phyloP scores from a whole-genome alignment of 2,797 vertebrate species.

The Falco novaeseelandiae region DNA sequence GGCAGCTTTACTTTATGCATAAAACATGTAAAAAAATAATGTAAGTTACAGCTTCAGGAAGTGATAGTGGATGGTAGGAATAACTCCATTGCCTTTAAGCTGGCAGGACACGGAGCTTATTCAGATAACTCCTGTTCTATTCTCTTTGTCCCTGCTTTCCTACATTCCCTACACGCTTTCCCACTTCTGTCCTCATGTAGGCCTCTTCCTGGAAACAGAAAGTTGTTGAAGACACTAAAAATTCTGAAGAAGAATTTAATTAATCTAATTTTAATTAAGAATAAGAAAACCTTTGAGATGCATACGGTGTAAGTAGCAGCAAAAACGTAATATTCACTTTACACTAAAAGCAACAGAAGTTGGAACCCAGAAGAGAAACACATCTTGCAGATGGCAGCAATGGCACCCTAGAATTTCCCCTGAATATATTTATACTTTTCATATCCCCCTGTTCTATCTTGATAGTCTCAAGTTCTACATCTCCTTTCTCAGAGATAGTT shows the following conservation, averaged over 20 bases:
- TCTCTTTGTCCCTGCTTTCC: neutral
- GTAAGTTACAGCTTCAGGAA: neutral
- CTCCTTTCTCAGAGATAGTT: neutral
- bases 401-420: neutral
- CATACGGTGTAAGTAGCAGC: neutral
- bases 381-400: neutral
- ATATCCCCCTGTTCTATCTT: neutral
- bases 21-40: neutral
- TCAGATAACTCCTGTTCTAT: neutral
- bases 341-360: constrained; percentile 6
- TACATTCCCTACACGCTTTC: neutral
- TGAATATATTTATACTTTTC: neutral
- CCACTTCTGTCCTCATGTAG: neutral
- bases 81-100: neutral
- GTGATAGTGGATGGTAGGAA: neutral
- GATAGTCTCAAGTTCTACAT: neutral
- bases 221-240: neutral
- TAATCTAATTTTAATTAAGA: constrained; percentile 18
- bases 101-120: neutral
- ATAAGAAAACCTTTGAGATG: constrained; percentile 2
- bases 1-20: neutral
- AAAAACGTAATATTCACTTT: constrained; percentile 1
- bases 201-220: neutral
- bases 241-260: neutral
- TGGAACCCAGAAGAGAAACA: constrained; percentile 17